Evolutionary conservation across 2,113 vertebrate genomes (phyloP), one percentile per base, ranked within the genome.

Genomic region (Nycticryphes semicollaris): DNA sequence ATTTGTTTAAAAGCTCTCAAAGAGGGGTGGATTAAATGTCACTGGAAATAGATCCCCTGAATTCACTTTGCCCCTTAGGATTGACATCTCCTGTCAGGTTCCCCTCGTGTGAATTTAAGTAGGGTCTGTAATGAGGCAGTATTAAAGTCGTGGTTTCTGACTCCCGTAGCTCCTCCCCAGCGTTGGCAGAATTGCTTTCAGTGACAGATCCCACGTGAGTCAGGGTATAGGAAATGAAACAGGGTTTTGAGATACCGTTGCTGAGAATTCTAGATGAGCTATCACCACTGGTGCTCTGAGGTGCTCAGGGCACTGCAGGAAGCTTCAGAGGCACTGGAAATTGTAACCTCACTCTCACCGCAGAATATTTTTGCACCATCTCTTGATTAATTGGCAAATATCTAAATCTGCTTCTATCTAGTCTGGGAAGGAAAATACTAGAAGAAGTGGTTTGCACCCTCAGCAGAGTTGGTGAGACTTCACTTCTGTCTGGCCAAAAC

Each of bases 1-100:
- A 35, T 84, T 93, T 82, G 78, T 76, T 90, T 92, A 78, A 87
- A 89, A 57, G 31, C 84, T 82, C 87, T 97, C 50, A 20, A 85
- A 80, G 63, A 91, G 45, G 22, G 16, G 16, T 74, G 77, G 74
- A 92, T 95, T 90, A 87, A 95, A 73, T 14, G 37, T 87, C 84
- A 74, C 84, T 89, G 69, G 76, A 89, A 89, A 33, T 86, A 80
- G 30, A 78, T 84, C 27, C 73, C 66, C n/a, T 22, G 56, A 54
- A 57, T 48, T 23, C 8, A 30, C 22, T 56, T 82, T 39, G 31
- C 64, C 92, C 54, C 57, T 25, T 37, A 25, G 69, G 86, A 87
- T 62, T 7, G 1, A 18, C 81, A 37, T 89, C 74, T 95, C 48
- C 5, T 11, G 0, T 11, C 4, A 64, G 24, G 54, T 93, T 76